Evolutionary conservation across 2,888 invertebrate species (phyloP).

Genomic region (Trichacis sp.): DNA sequence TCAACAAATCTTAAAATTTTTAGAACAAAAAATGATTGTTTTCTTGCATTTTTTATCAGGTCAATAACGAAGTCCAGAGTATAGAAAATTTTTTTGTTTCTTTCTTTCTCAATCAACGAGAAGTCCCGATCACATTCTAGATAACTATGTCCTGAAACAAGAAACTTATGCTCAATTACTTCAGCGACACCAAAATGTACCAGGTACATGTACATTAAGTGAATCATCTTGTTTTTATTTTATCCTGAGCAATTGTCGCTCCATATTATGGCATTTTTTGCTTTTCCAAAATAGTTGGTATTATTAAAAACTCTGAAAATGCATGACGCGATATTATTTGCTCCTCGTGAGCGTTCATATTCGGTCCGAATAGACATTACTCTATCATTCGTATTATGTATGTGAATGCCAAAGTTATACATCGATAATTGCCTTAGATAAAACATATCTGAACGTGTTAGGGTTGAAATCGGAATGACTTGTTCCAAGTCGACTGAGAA

Average conservation of each 20-base stretch:
- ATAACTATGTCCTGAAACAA: background rate
- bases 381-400: background rate
- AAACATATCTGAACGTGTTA: background rate
- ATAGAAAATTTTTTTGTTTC: background rate
- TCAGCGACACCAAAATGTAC: background rate
- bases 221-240: background rate
- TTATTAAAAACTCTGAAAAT: background rate
- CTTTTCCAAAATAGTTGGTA: background rate
- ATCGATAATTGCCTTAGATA: background rate
- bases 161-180: background rate
- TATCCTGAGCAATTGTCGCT: background rate
- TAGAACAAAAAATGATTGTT: too few species aligned
- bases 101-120: background rate
- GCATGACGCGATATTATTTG: background rate
- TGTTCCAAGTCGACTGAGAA: background rate
- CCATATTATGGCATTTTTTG: background rate
- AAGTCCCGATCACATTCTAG: background rate
- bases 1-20: too few species aligned
- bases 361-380: background rate
- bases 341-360: background rate
- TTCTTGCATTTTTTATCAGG: too few species aligned
- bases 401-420: background rate
- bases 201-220: background rate
- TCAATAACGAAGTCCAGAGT: too few species aligned
- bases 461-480: background rate